These are phyloP conservation scores for Acrobasis consociella DNA, from an alignment of 2,888 invertebrate genomes.

Conservation along the genomic window DNA sequence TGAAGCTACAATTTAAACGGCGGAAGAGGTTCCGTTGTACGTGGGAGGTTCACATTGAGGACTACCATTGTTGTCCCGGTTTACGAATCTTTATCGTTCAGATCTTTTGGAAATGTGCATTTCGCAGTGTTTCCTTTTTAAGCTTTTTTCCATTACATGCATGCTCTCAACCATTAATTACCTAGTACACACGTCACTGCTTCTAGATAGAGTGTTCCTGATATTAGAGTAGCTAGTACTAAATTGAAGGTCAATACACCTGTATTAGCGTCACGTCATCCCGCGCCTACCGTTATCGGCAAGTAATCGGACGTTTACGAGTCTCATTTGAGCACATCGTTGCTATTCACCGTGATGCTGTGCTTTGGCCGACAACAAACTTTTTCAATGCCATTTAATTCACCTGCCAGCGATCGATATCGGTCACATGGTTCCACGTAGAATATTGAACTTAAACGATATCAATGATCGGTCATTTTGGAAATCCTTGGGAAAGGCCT, in stretches of 20 bases:
- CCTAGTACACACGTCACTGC: background rate
- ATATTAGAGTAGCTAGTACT: conserved; percentile 30
- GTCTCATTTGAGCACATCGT: conserved; percentile 54
- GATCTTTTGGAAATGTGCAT: conserved; percentile 41
- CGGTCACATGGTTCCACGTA: conserved; percentile 34
- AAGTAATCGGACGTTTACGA: conserved; percentile 56
- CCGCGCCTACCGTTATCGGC: conserved; percentile 57
- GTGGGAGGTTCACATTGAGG: conserved; percentile 59
- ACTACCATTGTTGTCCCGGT: conserved; percentile 56
- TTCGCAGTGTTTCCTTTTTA: conserved; percentile 22
- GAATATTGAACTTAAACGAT: conserved; percentile 18
- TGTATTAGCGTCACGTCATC: conserved; percentile 51
- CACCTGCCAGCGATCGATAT: conserved; percentile 39
- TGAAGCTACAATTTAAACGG: conserved; percentile 61
- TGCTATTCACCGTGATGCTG: conserved; percentile 53
- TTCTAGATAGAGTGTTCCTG: conserved; percentile 7
- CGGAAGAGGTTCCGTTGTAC: conserved; percentile 71
- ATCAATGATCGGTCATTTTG: too few relatives aligned
- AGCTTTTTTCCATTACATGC: background rate
- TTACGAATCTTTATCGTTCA: conserved; percentile 50
- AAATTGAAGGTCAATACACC: conserved; percentile 47
- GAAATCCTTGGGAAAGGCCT: too few relatives aligned
- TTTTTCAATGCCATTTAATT: conserved; percentile 43
- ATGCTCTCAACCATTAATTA: background rate
- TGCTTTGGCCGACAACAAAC: conserved; percentile 47